Conservation (phyloP, 2,888 invertebrate species). For the Agrypnus murinus region DNA sequence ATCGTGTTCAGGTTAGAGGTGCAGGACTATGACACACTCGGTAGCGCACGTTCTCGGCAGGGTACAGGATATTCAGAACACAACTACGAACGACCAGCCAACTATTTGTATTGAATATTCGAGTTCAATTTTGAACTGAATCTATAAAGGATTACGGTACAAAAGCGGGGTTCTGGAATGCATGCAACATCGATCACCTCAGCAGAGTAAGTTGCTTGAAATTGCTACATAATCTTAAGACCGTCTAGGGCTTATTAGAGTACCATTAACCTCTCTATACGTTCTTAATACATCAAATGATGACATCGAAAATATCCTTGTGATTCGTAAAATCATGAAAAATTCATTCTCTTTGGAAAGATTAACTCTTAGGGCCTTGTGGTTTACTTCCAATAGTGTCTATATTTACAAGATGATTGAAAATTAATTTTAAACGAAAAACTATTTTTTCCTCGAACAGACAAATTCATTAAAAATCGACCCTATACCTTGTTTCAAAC, state of each 20-base stretch:
- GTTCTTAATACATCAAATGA: constrained; percentile 50
- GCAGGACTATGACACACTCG: constrained; percentile 45
- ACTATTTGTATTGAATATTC: constrained; percentile 47
- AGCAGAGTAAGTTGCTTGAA: constrained; percentile 31
- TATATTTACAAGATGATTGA: no score
- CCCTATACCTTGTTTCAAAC: no score
- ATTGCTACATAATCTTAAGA: constrained; percentile 43
- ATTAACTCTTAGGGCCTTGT: no score
- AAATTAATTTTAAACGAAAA: no score
- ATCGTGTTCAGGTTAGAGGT: constrained; percentile 50
- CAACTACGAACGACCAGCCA: constrained; percentile 42
- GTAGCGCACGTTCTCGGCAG: constrained; percentile 53
- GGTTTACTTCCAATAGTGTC: no score
- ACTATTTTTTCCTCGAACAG: no score
- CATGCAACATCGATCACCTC: constrained; percentile 43
- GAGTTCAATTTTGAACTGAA: constrained; percentile 34
- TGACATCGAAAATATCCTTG: no score
- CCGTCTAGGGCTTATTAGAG: constrained; percentile 41
- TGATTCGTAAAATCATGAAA: no score
- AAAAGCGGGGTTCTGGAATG: constrained; percentile 43
- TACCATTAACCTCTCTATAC: constrained; percentile 46
- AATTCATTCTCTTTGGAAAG: no score
- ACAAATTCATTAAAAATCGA: no score
- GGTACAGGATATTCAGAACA: constrained; percentile 40
- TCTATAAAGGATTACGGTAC: constrained; percentile 22